These are phyloP conservation scores for Brachycybe producta DNA, from an alignment of 2,888 invertebrate genomes.

Conservation along the genomic window DNA sequence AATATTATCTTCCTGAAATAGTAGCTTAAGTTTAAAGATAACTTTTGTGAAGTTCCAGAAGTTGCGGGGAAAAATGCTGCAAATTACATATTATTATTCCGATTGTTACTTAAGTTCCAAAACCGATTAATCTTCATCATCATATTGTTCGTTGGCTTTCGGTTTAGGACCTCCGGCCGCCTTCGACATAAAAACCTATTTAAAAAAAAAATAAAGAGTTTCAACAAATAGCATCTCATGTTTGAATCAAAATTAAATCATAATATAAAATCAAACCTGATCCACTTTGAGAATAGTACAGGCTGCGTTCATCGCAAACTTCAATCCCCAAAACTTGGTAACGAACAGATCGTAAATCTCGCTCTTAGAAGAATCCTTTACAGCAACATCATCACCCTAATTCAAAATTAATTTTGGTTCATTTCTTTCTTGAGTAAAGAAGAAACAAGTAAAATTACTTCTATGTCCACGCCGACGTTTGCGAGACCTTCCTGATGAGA, in stretches of 20 bases:
- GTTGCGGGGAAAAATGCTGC: too few species aligned
- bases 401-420: background rate
- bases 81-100: too few species aligned
- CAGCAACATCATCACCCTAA: constrained; percentile 47
- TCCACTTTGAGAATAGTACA: constrained; percentile 85
- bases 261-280: constrained; percentile 42
- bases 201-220: constrained; percentile 8
- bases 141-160: constrained; percentile 43
- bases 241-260: constrained; percentile 2
- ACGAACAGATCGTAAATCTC: constrained; percentile 71
- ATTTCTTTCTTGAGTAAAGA: constrained; percentile 1
- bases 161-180: constrained; percentile 90
- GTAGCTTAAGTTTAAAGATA: too few species aligned
- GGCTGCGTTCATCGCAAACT: constrained; percentile 88
- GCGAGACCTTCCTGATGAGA: constrained; percentile 82
- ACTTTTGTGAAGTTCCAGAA: too few species aligned
- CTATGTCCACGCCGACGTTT: constrained; percentile 74
- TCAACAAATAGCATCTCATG: background rate
- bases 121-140: constrained; percentile 34
- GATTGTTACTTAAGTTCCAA: too few species aligned
- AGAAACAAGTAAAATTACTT: constrained; percentile 37
- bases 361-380: constrained; percentile 60
- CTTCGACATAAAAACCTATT: constrained; percentile 61
- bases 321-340: constrained; percentile 84
- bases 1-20: too few species aligned